Evolutionary conservation across 2,113 vertebrate species (phyloP).

Genomic region (Calcarius ornatus): DNA sequence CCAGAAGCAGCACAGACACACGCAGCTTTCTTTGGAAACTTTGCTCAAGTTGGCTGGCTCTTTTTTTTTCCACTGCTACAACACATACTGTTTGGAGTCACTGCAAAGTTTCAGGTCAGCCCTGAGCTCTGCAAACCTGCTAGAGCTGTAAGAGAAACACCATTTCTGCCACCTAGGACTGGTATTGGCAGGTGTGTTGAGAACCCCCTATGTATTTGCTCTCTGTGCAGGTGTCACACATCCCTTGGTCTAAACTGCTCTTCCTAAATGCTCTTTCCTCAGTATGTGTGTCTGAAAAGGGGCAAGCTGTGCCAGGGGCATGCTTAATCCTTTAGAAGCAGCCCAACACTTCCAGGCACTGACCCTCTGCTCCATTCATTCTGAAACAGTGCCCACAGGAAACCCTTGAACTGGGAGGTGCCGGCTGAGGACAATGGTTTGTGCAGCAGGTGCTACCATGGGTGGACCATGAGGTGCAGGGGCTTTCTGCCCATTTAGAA

Average conservation of each 20-base stretch:
- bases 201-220: not conserved
- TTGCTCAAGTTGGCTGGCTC: not conserved
- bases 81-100: not conserved
- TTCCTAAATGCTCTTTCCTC: not conserved
- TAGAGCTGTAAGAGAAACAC: not conserved
- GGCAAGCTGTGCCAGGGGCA: not conserved
- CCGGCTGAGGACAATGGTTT: not conserved
- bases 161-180: not conserved
- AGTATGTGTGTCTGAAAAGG: accelerated
- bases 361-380: not conserved
- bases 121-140: not conserved
- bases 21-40: not conserved
- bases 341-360: not conserved
- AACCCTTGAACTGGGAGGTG: not conserved
- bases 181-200: not conserved
- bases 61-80: not conserved
- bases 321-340: not conserved
- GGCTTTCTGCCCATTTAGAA: not conserved
- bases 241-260: not conserved
- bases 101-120: not conserved
- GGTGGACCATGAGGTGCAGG: not conserved
- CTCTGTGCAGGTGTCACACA: accelerated
- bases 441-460: accelerated
- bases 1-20: not conserved
- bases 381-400: accelerated